A percentile compares a stretch with the other conserved stretches of the same genome.
Conservation (phyloP, 2,888 invertebrate genomes). For the Drosophila engyochracea region DNA sequence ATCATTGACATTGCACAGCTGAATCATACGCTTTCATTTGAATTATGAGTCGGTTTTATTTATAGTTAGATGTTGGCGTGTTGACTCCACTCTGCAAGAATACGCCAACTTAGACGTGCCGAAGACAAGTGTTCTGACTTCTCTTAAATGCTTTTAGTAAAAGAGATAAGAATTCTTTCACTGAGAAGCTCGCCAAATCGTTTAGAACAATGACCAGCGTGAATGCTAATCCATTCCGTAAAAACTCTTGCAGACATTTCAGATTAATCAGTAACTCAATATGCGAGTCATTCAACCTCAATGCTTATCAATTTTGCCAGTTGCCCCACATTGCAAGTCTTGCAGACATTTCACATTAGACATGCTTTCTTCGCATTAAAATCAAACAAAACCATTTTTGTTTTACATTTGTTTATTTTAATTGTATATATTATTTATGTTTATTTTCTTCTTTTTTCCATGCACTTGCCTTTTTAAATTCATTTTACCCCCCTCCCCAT, state of each 20-base stretch:
- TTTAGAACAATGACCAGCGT: neutral
- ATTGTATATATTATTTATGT: constrained; percentile 57
- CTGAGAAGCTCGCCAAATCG: neutral
- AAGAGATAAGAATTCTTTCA: neutral
- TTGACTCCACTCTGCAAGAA: neutral
- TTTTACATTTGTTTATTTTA: constrained; percentile 46
- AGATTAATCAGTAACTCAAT: neutral
- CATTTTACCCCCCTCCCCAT: constrained; percentile 19
- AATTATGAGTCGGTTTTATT: neutral
- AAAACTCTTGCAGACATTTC: neutral
- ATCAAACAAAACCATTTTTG: constrained; percentile 6
- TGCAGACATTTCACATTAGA: neutral
- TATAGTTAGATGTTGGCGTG: neutral
- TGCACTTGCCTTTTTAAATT: constrained; percentile 43
- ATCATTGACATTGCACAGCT: too few relatives aligned
- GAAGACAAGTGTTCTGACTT: neutral
- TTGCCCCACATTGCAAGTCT: neutral
- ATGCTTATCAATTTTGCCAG: neutral
- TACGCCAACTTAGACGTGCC: neutral
- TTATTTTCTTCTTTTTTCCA: constrained; percentile 37
- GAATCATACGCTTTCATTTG: neutral
- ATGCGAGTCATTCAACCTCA: neutral
- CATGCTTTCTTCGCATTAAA: neutral
- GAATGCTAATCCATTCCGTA: neutral
- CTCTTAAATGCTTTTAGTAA: neutral